Conservation (phyloP, 2,888 invertebrate genomes). For the Orgyia antiqua region DNA sequence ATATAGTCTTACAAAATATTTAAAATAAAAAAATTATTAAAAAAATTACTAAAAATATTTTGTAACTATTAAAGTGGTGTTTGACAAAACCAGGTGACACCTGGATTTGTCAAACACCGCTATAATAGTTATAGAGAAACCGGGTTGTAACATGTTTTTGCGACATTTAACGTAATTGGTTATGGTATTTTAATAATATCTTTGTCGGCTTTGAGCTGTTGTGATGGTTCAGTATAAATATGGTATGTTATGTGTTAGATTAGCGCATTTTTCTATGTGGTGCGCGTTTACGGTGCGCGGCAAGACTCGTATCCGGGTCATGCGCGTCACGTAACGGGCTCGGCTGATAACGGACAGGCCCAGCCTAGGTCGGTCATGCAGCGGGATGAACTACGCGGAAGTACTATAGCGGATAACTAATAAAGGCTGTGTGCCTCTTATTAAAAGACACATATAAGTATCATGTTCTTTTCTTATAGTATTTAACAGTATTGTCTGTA, state of each 20-base stretch:
- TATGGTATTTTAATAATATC: conserved; percentile 11
- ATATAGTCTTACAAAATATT: too few relatives aligned
- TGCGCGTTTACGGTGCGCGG: conserved; percentile 32
- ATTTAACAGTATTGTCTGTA: too few relatives aligned
- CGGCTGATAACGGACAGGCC: conserved; percentile 63
- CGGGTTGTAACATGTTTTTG: too few relatives aligned
- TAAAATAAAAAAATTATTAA: too few relatives aligned
- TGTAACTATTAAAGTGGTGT: too few relatives aligned
- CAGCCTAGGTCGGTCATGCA: conserved; percentile 66
- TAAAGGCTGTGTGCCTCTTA: conserved; percentile 34
- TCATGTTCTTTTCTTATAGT: too few relatives aligned
- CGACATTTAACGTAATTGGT: conserved; percentile 1
- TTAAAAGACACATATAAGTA: conserved; percentile 10
- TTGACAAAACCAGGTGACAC: too few relatives aligned
- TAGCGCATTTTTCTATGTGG: conserved; percentile 44
- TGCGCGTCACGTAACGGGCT: conserved; percentile 71
- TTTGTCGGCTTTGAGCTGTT: conserved; percentile 18
- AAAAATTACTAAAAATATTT: too few relatives aligned
- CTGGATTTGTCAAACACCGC: too few relatives aligned
- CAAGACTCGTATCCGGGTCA: conserved; percentile 64
- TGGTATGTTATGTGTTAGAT: conserved; percentile 36
- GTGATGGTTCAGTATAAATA: conserved; percentile 15
- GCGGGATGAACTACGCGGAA: conserved; percentile 76
- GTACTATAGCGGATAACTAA: conserved; percentile 58
- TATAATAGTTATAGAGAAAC: too few relatives aligned